Percentiles rank a stretch among this genome's conserved stretches.
Conservation (phyloP, 2,797 vertebrate genomes). For the Chelidonichthys spinosus region DNA sequence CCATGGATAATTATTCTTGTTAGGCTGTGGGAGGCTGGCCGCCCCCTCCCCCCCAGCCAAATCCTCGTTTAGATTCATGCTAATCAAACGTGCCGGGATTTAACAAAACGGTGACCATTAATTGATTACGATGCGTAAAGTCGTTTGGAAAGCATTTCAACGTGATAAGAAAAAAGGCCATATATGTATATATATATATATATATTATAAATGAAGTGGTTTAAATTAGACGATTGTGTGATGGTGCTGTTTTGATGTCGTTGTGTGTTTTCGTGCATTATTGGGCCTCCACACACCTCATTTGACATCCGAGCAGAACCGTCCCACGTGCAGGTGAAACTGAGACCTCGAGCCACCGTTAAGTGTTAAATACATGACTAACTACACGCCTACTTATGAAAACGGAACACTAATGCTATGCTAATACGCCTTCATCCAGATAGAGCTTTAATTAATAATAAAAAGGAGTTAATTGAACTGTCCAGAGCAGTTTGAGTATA, state of each 20-base stretch:
- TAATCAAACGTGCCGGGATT: conserved; percentile 61
- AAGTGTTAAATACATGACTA: conserved; percentile 99
- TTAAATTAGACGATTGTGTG: not conserved
- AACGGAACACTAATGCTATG: conserved; percentile 99
- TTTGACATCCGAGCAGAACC: conserved; percentile 34
- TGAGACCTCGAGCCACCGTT: conserved; percentile 71
- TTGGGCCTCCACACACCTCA: conserved; percentile 19
- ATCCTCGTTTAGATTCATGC: conserved; percentile 41
- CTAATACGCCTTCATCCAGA: conserved; percentile 94
- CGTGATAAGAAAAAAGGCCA: conserved; percentile 15
- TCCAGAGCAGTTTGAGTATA: conserved; percentile 73
- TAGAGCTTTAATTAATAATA: conserved; percentile 85
- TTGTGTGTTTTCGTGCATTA: conserved; percentile 1
- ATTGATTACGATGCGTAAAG: conserved; percentile 48
- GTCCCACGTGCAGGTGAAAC: conserved; percentile 60
- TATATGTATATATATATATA: too few relatives aligned
- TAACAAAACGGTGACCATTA: conserved; percentile 45
- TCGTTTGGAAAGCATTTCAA: conserved; percentile 33
- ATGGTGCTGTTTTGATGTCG: not conserved
- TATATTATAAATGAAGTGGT: too few relatives aligned
- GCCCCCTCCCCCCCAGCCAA: conserved; percentile 40
- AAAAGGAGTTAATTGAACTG: conserved; percentile 88
- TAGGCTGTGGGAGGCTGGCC: conserved; percentile 51
- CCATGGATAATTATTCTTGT: conserved; percentile 63
- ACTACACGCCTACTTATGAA: conserved; percentile 95